Evolutionary conservation across 1,140 invertebrate species (phyloP).

Genomic region (Aphelenchoides besseyi): DNA sequence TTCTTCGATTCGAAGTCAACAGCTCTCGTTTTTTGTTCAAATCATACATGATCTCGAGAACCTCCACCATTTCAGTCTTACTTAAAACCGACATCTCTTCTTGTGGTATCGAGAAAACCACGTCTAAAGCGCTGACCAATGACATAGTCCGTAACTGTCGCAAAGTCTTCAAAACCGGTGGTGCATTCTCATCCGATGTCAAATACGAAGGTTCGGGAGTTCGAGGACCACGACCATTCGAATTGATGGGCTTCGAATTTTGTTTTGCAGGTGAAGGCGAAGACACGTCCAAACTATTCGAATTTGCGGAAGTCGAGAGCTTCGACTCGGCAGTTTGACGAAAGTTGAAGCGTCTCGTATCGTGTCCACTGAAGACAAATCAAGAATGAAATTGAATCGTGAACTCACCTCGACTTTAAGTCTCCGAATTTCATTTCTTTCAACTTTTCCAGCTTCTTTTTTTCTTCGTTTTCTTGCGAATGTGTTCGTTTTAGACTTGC

Average conservation of each 20-base stretch:
- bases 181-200: background rate
- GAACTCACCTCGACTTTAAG: background rate
- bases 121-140: background rate
- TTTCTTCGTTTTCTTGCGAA: background rate
- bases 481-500: background rate
- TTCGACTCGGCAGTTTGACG: background rate
- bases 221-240: background rate
- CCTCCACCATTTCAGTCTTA: slow-evolving; percentile 1
- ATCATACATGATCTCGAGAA: slow-evolving; percentile 6
- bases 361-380: slow-evolving; percentile 1
- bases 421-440: background rate
- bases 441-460: slow-evolving; percentile 15
- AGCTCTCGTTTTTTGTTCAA: slow-evolving; percentile 19
- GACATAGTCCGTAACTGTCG: background rate
- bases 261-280: no score
- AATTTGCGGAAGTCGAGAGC: background rate
- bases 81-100: background rate
- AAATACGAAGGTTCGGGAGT: background rate
- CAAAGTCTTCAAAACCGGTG: slow-evolving; percentile 6
- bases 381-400: background rate
- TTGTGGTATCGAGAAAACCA: background rate
- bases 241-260: background rate
- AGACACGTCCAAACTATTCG: background rate
- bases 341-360: slow-evolving; percentile 13
- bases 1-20: background rate